Conservation (phyloP, 92 coral and sea anemone species). For the Phenganax stokvisi region DNA sequence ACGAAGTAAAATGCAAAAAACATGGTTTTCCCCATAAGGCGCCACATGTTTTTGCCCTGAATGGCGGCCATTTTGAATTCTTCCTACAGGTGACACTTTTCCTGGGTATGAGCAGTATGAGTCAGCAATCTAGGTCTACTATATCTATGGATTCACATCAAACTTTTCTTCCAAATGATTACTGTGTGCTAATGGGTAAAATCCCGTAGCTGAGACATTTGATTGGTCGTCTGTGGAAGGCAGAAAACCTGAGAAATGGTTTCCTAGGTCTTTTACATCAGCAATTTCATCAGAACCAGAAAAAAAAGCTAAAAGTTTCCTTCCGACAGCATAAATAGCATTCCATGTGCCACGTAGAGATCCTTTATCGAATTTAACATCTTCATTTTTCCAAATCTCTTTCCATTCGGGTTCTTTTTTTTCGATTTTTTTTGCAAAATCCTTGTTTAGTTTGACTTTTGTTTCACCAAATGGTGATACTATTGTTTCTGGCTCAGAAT, state of each 20-base stretch:
- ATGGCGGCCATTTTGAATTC: too few relatives aligned
- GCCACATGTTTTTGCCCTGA: too few relatives aligned
- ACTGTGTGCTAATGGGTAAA: neutral
- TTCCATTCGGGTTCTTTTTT: neutral
- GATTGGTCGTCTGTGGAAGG: neutral
- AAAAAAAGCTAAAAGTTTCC: neutral
- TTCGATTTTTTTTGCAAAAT: neutral
- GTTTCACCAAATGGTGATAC: neutral
- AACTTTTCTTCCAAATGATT: neutral
- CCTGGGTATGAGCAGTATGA: too few relatives aligned
- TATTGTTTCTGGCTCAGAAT: neutral
- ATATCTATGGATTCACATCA: too few relatives aligned
- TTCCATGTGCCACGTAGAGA: constrained; percentile 18
- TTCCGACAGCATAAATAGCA: neutral
- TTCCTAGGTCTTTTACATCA: neutral
- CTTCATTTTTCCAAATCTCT: neutral
- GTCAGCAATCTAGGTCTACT: too few relatives aligned
- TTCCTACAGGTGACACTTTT: too few relatives aligned
- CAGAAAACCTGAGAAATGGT: neutral
- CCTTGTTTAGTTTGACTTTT: neutral
- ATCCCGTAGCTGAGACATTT: neutral
- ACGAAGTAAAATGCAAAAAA: too few relatives aligned
- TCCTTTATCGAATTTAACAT: neutral
- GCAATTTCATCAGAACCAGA: neutral
- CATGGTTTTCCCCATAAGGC: too few relatives aligned